These are phyloP conservation scores for Trypoxylus dichotomus DNA, from an alignment of 1,140 invertebrate species.

Conservation along the genomic window DNA sequence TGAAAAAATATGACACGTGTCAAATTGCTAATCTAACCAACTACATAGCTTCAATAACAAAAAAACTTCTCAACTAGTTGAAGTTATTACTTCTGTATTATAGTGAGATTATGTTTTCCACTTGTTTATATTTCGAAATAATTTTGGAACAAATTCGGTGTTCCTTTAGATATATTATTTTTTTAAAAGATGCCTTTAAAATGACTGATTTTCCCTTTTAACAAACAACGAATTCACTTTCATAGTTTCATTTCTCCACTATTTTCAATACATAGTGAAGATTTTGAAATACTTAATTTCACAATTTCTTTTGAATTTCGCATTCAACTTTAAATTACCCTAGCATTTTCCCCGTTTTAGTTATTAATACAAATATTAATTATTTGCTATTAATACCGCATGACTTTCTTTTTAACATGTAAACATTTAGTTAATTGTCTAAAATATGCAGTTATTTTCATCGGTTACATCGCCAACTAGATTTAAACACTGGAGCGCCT, in stretches of 20 bases:
- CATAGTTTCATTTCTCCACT: background rate
- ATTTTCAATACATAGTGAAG: slow-evolving; percentile 1
- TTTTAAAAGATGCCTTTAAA: no score
- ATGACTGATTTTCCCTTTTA: no score
- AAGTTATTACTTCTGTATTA: no score
- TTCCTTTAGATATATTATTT: no score
- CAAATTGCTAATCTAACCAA: no score
- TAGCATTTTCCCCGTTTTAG: background rate
- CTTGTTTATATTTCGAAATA: no score
- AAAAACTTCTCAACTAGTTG: no score
- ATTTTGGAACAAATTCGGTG: no score
- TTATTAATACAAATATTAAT: slow-evolving; percentile 15
- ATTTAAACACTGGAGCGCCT: slow-evolving; percentile 1
- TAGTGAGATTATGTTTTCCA: no score
- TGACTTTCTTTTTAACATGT: background rate
- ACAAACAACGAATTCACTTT: no score
- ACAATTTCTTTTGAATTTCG: background rate
- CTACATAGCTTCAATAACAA: no score
- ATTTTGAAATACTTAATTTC: background rate
- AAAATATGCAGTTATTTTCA: background rate
- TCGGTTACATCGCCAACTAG: background rate
- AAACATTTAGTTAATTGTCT: background rate
- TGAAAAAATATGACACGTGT: no score
- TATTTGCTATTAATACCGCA: slow-evolving; percentile 2
- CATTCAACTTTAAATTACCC: background rate